These are phyloP conservation scores for Acanthosepion pharaonis DNA, from an alignment of 2,888 invertebrate genomes.

Conservation along the genomic window DNA sequence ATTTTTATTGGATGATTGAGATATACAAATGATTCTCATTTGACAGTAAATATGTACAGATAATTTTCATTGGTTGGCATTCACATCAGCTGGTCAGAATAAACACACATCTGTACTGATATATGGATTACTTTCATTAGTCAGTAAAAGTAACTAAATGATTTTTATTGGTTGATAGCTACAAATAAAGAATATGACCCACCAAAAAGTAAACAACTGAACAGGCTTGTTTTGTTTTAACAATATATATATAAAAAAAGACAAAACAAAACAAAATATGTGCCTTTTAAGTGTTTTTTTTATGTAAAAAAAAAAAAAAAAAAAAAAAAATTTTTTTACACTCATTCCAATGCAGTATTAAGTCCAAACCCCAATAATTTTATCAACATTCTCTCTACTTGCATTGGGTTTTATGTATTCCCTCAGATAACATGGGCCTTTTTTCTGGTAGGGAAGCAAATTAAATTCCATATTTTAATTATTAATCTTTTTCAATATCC, in stretches of 20 bases:
- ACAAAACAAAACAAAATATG: conserved; percentile 33
- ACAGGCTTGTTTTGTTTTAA: not conserved
- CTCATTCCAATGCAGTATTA: not conserved
- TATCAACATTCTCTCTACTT: not conserved
- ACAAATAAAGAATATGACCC: not conserved
- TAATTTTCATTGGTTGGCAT: not conserved
- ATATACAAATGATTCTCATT: not conserved
- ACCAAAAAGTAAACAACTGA: not conserved
- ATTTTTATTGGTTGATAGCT: not conserved
- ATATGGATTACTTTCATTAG: not conserved
- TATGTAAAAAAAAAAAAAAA: not conserved
- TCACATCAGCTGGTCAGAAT: not conserved
- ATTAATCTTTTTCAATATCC: not conserved
- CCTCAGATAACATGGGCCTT: not conserved
- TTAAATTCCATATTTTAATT: not conserved
- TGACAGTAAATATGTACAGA: not conserved
- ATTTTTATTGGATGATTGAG: not conserved
- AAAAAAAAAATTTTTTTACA: not conserved
- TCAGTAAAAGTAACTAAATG: not conserved
- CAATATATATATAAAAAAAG: not conserved
- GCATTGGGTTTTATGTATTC: not conserved
- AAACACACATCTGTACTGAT: not conserved
- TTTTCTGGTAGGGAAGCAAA: not conserved
- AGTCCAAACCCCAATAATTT: not conserved
- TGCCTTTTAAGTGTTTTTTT: not conserved